These are phyloP conservation scores for Tiphia femorata DNA, from an alignment of 2,888 invertebrate species.

Conservation along the genomic window DNA sequence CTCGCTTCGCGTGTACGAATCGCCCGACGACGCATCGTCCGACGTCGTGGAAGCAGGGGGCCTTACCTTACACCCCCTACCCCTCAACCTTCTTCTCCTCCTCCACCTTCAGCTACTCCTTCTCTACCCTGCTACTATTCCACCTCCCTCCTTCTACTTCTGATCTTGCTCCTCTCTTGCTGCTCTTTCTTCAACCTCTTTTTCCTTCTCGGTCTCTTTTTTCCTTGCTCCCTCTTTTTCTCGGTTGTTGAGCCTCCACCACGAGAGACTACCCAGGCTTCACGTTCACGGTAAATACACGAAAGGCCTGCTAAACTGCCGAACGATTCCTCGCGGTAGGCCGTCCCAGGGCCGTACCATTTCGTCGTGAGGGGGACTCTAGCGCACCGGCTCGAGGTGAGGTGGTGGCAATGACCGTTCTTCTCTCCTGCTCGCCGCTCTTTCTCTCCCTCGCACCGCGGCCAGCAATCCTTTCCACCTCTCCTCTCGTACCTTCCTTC, in stretches of 20 bases:
- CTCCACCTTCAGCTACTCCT: conserved; percentile 3
- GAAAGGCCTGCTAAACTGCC: conserved; percentile 34
- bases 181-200: background rate
- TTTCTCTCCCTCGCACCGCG: conserved; percentile 14
- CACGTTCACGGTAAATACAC: conserved; percentile 9
- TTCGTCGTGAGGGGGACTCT: conserved; percentile 45
- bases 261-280: background rate
- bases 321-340: conserved; percentile 34
- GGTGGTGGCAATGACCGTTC: conserved; percentile 70
- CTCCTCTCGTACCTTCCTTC: conserved; percentile 7
- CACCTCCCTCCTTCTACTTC: conserved; percentile 12
- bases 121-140: conserved; percentile 10
- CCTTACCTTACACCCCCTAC: too few relatives aligned
- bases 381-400: conserved; percentile 56
- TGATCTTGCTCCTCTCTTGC: background rate
- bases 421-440: conserved; percentile 34
- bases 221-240: background rate
- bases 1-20: conserved; percentile 47
- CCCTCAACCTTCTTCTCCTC: conserved; percentile 7
- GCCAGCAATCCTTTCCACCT: conserved; percentile 1
- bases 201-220: conserved; percentile 3
- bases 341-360: conserved; percentile 35
- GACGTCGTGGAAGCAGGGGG: conserved; percentile 17
- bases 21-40: conserved; percentile 39
- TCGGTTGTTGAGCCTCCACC: background rate